Evolutionary conservation across 2,888 invertebrate species (phyloP), one percentile per base, ranked within the genome.

Genomic region (Oscheius sp.): DNA sequence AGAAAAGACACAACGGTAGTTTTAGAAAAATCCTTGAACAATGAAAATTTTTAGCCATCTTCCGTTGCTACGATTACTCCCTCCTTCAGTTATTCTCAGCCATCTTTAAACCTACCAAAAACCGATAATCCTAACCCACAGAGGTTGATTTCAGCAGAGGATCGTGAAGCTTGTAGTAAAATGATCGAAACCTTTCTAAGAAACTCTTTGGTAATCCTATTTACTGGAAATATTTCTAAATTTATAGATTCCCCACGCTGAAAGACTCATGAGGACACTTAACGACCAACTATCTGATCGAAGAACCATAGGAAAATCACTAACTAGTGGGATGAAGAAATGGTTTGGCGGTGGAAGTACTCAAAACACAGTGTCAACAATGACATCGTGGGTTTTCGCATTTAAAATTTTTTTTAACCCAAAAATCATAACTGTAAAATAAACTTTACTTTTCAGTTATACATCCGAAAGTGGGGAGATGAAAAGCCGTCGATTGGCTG

Each of bases 401-500:
- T n/a, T n/a, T n/a, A n/a, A n/a, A 47, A 62, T 30, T 47, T n/a
- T 12, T 32, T 28, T 2, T 9, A 6, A 8, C 32, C 20, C 9
- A 2, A 36, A n/a, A n/a, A n/a, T n/a, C n/a, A n/a, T n/a, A n/a
- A n/a, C n/a, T n/a, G n/a, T 36, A 8, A 36, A 36, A 14, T 9
- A 28, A 3, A 6, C 6, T 38, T 20, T 9, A 1, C 6, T 2
- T 17, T 24, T 9, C n/a, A 86, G 84, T 30, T 88, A 87, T 72
- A 86, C 88, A 3, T 81, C 86, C 38, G 89, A 90, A 74, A 88
- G 89, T 5, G 92, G 93, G 0, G 97, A 98, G 88, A 89, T 97
- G 73, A 95, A 97, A 87, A 90, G 94, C 56, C 90, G 98, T 70
- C 91, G 95, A 68, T 88, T 97, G 45, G 97, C 94, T 0, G 98